These are phyloP conservation scores for Centropristis striata DNA, from an alignment of 2,113 vertebrate genomes.

Conservation along the genomic window DNA sequence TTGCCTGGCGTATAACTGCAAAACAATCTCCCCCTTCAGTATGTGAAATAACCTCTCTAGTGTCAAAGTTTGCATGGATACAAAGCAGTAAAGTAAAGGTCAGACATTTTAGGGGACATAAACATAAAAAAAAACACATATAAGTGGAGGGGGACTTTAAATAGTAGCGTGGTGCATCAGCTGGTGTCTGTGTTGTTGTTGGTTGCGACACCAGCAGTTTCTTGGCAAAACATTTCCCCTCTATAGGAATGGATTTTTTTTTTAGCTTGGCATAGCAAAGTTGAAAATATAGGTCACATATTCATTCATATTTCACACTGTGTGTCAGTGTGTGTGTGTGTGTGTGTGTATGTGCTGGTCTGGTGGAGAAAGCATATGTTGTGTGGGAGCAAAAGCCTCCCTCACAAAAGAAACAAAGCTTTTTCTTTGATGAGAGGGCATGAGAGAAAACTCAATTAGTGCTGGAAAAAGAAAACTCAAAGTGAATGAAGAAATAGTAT, in stretches of 20 bases:
- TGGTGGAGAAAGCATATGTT: slow-evolving; percentile 11
- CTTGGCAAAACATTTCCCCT: slow-evolving; percentile 13
- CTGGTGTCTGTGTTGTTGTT: neutral
- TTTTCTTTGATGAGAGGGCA: slow-evolving; percentile 51
- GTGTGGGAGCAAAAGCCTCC: slow-evolving; percentile 36
- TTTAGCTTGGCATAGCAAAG: slow-evolving; percentile 30
- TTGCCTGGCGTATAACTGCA: too few species aligned
- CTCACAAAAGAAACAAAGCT: slow-evolving; percentile 56
- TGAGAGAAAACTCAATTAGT: slow-evolving; percentile 66
- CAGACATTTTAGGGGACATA: too few species aligned
- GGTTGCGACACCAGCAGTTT: neutral
- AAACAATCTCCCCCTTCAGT: too few species aligned
- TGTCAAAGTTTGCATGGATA: too few species aligned
- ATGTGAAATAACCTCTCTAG: too few species aligned
- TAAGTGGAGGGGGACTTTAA: neutral
- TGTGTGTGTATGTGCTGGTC: neutral
- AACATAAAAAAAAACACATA: too few species aligned
- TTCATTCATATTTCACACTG: slow-evolving; percentile 68
- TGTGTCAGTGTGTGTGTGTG: neutral
- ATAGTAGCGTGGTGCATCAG: neutral
- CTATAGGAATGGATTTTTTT: slow-evolving; percentile 52
- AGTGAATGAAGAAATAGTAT: slow-evolving; percentile 12
- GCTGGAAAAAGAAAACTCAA: slow-evolving; percentile 37
- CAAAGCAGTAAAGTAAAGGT: too few species aligned
- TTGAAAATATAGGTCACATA: slow-evolving; percentile 65